Percentiles rank a stretch among this genome's conserved stretches.
Evolutionary conservation across 2,888 invertebrate species (phyloP).

Genomic region (Zootermopsis nevadensis): DNA sequence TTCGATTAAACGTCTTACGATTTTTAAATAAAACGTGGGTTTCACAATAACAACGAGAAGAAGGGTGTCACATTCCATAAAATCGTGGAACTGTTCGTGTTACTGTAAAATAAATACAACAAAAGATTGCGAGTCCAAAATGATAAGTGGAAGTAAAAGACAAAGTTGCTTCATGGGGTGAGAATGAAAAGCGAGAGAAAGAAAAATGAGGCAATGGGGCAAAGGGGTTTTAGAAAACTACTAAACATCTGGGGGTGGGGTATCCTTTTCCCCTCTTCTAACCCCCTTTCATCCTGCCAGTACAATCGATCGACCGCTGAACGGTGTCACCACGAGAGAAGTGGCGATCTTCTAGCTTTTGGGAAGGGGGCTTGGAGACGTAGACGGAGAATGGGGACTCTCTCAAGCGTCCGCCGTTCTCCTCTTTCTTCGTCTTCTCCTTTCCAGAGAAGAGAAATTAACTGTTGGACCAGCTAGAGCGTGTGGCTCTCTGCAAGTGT

Average conservation of each 20-base stretch:
- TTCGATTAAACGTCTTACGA: too few relatives aligned
- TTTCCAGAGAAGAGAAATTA: conserved; percentile 49
- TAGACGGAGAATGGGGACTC: conserved; percentile 9
- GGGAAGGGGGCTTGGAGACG: conserved; percentile 15
- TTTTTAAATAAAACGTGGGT: too few relatives aligned
- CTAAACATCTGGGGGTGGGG: conserved; percentile 32
- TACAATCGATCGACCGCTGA: conserved; percentile 24
- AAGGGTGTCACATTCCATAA: neutral
- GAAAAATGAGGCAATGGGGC: conserved; percentile 46
- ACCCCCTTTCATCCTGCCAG: conserved; percentile 3
- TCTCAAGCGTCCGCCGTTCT: neutral
- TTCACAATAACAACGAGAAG: neutral
- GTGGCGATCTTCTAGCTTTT: conserved; percentile 46
- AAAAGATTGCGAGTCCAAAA: conserved; percentile 1
- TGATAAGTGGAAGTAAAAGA: conserved; percentile 4
- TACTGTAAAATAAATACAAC: neutral
- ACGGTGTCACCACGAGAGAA: conserved; percentile 38
- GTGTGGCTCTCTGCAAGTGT: conserved; percentile 28
- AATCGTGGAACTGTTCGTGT: neutral
- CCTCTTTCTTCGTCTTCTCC: neutral
- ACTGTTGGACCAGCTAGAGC: conserved; percentile 47
- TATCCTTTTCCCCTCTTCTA: neutral
- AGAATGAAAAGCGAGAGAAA: conserved; percentile 42
- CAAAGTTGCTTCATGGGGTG: neutral
- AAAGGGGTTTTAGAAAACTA: conserved; percentile 42